A percentile compares a stretch with the other conserved stretches of the same genome.
phyloP scores from a whole-genome alignment of 2,797 vertebrate species.

The Pseudotriccus pelzelni region DNA sequence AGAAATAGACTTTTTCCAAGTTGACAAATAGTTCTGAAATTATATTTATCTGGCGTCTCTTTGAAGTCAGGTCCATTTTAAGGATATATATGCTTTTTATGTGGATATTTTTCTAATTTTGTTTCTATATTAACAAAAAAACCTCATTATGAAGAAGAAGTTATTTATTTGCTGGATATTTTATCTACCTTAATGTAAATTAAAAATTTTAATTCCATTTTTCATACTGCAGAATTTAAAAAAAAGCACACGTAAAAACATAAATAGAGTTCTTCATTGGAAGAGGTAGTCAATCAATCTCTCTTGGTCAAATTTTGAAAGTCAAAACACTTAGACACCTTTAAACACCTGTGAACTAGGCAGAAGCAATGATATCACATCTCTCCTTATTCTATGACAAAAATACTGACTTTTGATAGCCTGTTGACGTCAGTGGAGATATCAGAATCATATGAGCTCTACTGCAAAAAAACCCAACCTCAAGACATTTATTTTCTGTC shows the following conservation, averaged over 20 bases:
- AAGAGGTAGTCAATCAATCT: neutral
- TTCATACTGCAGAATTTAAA: neutral
- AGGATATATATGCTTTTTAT: neutral
- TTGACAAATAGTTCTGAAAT: neutral
- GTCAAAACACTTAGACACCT: neutral
- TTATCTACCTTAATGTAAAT: neutral
- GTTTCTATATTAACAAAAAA: neutral
- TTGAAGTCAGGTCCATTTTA: neutral
- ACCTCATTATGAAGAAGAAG: neutral
- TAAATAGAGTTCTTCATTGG: neutral
- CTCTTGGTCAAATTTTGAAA: neutral
- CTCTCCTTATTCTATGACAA: neutral
- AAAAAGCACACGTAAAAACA: neutral
- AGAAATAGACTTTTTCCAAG: neutral
- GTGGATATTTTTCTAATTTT: neutral
- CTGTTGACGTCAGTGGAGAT: neutral
- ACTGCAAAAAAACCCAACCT: conserved; percentile 12
- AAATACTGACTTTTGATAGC: neutral
- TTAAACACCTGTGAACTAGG: neutral
- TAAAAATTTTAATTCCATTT: neutral
- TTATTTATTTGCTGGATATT: neutral
- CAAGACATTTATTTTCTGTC: conserved; percentile 57
- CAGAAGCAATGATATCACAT: conserved; percentile 3
- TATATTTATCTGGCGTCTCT: neutral
- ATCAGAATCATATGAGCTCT: conserved; percentile 2